Conservation (phyloP, 2,888 invertebrate genomes). For the Gerris lacustris region DNA sequence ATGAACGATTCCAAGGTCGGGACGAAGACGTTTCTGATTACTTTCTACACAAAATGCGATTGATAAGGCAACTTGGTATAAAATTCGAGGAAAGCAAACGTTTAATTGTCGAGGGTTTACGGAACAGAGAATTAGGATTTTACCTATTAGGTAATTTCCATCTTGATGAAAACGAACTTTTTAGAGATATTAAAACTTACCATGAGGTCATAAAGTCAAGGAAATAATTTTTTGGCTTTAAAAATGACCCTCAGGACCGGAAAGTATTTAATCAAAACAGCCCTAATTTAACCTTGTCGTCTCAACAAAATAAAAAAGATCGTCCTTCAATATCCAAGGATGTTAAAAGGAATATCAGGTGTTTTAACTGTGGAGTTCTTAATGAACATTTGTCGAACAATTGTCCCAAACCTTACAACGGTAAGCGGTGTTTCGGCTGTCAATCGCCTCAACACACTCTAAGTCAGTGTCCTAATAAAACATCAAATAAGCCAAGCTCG, state of each 20-base stretch:
- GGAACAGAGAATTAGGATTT: background rate
- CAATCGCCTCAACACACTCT: background rate
- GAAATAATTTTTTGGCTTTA: background rate
- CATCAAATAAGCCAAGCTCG: background rate
- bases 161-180: background rate
- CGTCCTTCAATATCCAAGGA: too few relatives aligned
- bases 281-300: too few relatives aligned
- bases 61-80: background rate
- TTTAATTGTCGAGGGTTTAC: background rate
- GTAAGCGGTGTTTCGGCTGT: background rate
- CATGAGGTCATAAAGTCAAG: background rate
- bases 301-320: background rate
- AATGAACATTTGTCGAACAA: background rate
- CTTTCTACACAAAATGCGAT: background rate
- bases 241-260: too few relatives aligned
- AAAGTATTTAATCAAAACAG: too few relatives aligned
- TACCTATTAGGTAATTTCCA: background rate
- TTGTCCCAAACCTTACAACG: background rate
- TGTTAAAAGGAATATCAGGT: background rate
- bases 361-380: background rate
- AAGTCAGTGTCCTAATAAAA: background rate
- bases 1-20: background rate
- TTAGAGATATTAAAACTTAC: background rate
- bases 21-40: background rate
- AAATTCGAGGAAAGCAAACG: background rate